Evolutionary conservation across 2,888 invertebrate species (phyloP).

Genomic region (Drosophila villosipedis): DNA sequence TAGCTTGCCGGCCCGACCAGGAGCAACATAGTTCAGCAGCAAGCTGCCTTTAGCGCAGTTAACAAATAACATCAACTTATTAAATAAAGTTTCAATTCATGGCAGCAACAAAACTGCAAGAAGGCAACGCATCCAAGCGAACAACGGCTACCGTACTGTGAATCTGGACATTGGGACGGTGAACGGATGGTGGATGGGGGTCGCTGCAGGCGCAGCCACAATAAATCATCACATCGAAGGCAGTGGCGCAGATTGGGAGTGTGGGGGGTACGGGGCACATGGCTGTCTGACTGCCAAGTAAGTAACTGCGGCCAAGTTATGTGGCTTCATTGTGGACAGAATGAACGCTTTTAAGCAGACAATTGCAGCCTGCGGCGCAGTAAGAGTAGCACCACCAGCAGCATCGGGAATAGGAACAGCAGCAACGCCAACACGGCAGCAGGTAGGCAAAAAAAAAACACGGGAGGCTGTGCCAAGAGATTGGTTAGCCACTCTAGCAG

Average conservation of each 20-base stretch:
- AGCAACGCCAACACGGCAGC: constrained; percentile 58
- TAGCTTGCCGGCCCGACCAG: constrained; percentile 23
- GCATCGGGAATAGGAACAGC: constrained; percentile 51
- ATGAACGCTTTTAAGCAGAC: constrained; percentile 83
- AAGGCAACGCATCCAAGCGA: constrained; percentile 39
- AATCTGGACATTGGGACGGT: constrained; percentile 24
- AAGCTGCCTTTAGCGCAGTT: constrained; percentile 70
- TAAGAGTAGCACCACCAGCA: constrained; percentile 54
- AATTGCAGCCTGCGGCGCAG: constrained; percentile 83
- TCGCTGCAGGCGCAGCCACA: constrained; percentile 74
- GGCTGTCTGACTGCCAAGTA: constrained; percentile 26
- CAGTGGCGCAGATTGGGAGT: constrained; percentile 18
- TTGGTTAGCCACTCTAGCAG: constrained; percentile 57
- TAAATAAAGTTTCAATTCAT: constrained; percentile 80
- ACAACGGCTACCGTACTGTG: constrained; percentile 74
- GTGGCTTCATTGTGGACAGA: constrained; percentile 82
- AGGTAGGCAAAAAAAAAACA: constrained; percentile 19
- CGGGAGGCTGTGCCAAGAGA: constrained; percentile 37
- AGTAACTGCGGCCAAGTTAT: constrained; percentile 77
- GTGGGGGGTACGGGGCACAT: constrained; percentile 12
- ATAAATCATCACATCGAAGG: constrained; percentile 80
- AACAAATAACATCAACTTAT: constrained; percentile 81
- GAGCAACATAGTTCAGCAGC: constrained; percentile 65
- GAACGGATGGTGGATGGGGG: constrained; percentile 34
- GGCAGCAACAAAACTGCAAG: constrained; percentile 34